phyloP scores from a whole-genome alignment of 1,140 invertebrate species.

The Lepidurus apus region DNA sequence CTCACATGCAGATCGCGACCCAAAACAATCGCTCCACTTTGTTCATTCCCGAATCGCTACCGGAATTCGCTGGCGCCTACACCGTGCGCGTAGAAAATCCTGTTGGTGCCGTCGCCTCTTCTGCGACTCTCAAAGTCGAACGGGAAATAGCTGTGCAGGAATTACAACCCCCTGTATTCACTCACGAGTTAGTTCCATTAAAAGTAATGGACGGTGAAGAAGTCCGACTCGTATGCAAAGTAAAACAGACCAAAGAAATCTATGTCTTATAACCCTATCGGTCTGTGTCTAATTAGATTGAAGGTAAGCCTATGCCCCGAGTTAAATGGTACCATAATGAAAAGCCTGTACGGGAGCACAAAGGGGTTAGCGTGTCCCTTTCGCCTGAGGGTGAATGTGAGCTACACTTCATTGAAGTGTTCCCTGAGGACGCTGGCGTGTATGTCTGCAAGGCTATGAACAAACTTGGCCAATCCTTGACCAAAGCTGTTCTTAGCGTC shows the following conservation, averaged over 20 bases:
- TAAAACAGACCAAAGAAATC: constrained; percentile 41
- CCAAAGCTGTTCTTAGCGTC: constrained; percentile 69
- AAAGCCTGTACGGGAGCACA: constrained; percentile 63
- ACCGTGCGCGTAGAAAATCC: constrained; percentile 85
- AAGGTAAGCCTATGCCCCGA: constrained; percentile 72
- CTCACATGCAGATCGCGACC: constrained; percentile 62
- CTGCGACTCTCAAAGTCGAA: constrained; percentile 64
- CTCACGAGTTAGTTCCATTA: constrained; percentile 60
- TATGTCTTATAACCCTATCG: not conserved
- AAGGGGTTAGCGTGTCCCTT: constrained; percentile 69
- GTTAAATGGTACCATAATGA: constrained; percentile 76
- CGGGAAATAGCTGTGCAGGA: constrained; percentile 58
- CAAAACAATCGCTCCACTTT: constrained; percentile 74
- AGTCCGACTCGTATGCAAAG: constrained; percentile 67
- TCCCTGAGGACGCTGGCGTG: constrained; percentile 85
- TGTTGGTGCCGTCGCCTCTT: constrained; percentile 73
- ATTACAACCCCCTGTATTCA: constrained; percentile 65
- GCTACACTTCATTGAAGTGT: constrained; percentile 82
- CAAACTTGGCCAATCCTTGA: constrained; percentile 73
- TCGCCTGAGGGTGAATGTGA: constrained; percentile 71
- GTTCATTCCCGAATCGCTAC: constrained; percentile 65
- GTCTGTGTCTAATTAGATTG: constrained; percentile 44
- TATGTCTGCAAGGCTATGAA: constrained; percentile 79
- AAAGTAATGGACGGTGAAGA: constrained; percentile 90
- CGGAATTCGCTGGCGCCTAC: constrained; percentile 67